Conservation (phyloP, 2,797 vertebrate genomes). For the Psittacula derbiana region DNA sequence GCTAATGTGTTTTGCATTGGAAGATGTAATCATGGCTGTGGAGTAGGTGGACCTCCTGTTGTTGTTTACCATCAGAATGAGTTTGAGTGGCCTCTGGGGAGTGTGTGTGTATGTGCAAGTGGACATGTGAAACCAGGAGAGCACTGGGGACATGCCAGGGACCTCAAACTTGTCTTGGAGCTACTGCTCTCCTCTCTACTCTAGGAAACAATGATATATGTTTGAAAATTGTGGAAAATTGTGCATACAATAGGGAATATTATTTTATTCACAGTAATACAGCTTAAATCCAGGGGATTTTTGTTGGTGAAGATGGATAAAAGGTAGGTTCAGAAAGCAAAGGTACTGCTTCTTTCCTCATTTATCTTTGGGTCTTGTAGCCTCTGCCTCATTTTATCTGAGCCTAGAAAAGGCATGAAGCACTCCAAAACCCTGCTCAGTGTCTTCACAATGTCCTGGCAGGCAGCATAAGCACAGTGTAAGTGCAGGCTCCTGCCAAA, state of each 20-base stretch:
- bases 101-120: background rate
- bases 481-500: background rate
- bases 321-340: background rate
- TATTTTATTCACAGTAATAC: background rate
- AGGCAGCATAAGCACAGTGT: background rate
- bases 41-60: background rate
- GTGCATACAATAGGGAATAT: background rate
- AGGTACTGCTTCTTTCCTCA: background rate
- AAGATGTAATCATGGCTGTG: background rate
- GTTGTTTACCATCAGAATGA: background rate
- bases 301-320: background rate
- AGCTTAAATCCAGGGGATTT: background rate
- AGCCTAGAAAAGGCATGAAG: background rate
- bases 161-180: background rate
- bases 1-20: background rate
- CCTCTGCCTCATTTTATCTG: background rate
- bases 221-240: background rate
- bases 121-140: accelerated
- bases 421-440: background rate
- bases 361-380: background rate
- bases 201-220: accelerated
- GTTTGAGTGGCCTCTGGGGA: background rate
- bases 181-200: background rate
- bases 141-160: accelerated
- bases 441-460: background rate